These are phyloP conservation scores for Takifugu flavidus DNA, from an alignment of 2,113 vertebrate genomes.

Conservation along the genomic window DNA sequence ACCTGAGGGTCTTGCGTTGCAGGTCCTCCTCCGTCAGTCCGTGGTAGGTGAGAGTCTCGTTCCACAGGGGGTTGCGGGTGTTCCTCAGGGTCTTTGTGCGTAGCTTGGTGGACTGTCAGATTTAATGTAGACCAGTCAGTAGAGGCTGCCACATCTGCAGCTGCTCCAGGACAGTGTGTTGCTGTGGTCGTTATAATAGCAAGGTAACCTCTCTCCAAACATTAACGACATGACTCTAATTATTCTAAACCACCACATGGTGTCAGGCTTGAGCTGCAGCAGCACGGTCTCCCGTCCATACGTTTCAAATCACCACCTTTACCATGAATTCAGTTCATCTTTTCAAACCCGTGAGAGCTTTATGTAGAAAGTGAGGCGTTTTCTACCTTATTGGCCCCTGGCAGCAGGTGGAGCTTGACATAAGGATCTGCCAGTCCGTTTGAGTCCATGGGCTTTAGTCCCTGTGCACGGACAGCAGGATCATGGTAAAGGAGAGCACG, in stretches of 20 bases:
- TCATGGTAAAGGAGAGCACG: conserved; percentile 15
- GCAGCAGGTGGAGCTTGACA: conserved; percentile 91
- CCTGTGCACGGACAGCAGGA: conserved; percentile 69
- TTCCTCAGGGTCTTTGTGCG: conserved; percentile 94
- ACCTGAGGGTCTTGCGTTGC: conserved; percentile 95
- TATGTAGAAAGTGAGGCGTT: conserved; percentile 1
- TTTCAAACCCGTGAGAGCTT: conserved; percentile 23
- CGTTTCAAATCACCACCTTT: conserved; percentile 8
- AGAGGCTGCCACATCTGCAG: background rate
- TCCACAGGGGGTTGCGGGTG: conserved; percentile 94
- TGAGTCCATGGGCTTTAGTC: conserved; percentile 96
- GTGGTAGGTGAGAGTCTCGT: conserved; percentile 90
- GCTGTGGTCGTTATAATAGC: background rate
- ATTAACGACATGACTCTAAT: background rate
- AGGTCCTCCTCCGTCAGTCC: conserved; percentile 95
- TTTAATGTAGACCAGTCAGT: background rate
- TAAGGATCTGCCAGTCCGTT: conserved; percentile 94
- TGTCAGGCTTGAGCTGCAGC: conserved; percentile 60
- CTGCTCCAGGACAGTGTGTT: background rate
- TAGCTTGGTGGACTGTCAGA: conserved; percentile 87
- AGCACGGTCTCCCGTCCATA: conserved; percentile 6
- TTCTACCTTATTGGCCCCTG: conserved; percentile 94
- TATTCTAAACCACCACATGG: conserved; percentile 48
- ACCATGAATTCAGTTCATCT: conserved; percentile 15
- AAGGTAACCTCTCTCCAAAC: background rate